A percentile compares a stretch with the other conserved stretches of the same genome.
phyloP scores from a whole-genome alignment of 2,113 vertebrate species.

The Sisor rabdophorus region DNA sequence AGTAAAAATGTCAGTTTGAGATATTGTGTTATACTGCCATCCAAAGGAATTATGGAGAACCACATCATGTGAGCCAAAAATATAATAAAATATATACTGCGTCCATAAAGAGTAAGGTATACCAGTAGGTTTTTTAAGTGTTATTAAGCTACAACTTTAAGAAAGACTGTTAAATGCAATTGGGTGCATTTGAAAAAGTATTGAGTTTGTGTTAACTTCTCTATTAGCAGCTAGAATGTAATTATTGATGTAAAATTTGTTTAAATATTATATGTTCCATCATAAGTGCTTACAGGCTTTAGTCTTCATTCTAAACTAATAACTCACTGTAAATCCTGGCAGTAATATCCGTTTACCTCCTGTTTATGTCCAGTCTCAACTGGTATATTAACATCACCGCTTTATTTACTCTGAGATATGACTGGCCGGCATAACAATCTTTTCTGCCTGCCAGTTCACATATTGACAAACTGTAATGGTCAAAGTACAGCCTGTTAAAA shows the following conservation, averaged over 20 bases:
- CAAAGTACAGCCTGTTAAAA: constrained; percentile 21
- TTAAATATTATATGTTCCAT: constrained; percentile 4
- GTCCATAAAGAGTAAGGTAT: neutral
- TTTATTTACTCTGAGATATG: constrained; percentile 13
- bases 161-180: neutral
- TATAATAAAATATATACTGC: neutral
- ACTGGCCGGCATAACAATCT: neutral
- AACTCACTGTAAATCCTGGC: constrained; percentile 9
- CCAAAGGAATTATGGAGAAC: constrained; percentile 14
- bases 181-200: neutral
- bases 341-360: neutral
- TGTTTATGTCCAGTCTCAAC: neutral
- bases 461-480: constrained; percentile 15
- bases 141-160: neutral
- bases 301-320: neutral
- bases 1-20: neutral
- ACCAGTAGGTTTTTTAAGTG: neutral
- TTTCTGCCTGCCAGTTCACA: neutral
- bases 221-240: neutral
- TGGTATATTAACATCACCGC: neutral
- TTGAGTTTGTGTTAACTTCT: neutral
- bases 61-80: neutral
- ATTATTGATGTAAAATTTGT: neutral
- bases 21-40: constrained; percentile 21
- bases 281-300: neutral